phyloP scores from a whole-genome alignment of 2,797 vertebrate species.

The Pangasius djambal region DNA sequence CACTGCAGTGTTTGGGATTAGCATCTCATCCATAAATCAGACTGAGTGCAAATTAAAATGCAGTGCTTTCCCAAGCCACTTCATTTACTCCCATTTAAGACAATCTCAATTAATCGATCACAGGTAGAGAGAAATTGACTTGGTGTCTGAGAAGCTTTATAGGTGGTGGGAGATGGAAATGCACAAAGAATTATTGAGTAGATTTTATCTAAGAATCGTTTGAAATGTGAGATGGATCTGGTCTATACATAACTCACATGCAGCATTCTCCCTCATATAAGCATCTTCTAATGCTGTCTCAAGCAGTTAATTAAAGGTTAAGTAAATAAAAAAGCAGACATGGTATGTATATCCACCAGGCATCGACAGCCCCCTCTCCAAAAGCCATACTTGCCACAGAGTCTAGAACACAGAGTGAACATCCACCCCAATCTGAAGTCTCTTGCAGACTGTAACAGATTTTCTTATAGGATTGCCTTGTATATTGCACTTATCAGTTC shows the following conservation, averaged over 20 bases:
- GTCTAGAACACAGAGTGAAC: not conserved
- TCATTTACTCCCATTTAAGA: slow-evolving; percentile 48
- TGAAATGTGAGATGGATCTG: not conserved
- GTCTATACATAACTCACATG: not conserved
- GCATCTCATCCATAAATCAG: slow-evolving; percentile 41
- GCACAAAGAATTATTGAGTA: not conserved
- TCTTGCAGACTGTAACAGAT: not conserved
- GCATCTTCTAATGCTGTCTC: not conserved
- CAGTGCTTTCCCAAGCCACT: slow-evolving; percentile 20
- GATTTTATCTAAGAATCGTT: not conserved
- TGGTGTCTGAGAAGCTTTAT: slow-evolving; percentile 10
- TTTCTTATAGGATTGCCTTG: not conserved
- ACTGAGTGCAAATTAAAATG: slow-evolving; percentile 37
- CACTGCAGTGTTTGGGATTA: slow-evolving; percentile 39
- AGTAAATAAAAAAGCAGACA: not conserved
- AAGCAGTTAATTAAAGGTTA: not conserved
- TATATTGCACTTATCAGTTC: not conserved
- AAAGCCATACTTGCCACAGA: not conserved
- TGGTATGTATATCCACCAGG: not conserved
- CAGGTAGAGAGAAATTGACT: slow-evolving; percentile 23
- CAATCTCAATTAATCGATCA: slow-evolving; percentile 40
- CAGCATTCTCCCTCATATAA: not conserved
- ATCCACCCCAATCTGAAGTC: not conserved
- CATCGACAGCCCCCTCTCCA: too few species aligned
- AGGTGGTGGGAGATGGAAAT: not conserved